A percentile compares a stretch with the other conserved stretches of the same genome.
phyloP scores from a whole-genome alignment of 2,888 invertebrate species.

The Chrysolina oricalcia region DNA sequence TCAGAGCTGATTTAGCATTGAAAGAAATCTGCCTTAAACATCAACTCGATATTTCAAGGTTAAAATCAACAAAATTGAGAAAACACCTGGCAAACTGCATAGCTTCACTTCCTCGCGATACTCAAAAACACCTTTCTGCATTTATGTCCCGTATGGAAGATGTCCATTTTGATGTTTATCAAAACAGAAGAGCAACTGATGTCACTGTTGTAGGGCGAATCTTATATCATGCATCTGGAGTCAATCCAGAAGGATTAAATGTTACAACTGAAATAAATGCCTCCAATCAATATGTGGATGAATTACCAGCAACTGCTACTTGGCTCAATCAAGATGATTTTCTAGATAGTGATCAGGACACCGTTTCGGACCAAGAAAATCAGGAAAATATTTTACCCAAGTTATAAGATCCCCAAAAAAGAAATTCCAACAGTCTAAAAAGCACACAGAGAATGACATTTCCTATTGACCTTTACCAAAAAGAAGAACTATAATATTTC shows the following conservation, averaged over 20 bases:
- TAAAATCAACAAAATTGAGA: conserved; percentile 9
- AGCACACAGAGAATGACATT: neutral
- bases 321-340: conserved; percentile 9
- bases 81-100: conserved; percentile 7
- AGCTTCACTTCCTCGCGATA: conserved; percentile 1
- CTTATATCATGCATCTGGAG: conserved; percentile 7
- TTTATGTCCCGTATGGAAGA: conserved; percentile 2
- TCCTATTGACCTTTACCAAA: conserved; percentile 5
- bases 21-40: neutral
- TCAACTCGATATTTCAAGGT: conserved; percentile 9
- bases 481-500: neutral
- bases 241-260: conserved; percentile 1
- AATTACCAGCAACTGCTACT: conserved; percentile 6
- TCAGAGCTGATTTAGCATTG: conserved; percentile 15
- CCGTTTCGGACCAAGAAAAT: conserved; percentile 5
- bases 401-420: neutral
- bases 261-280: conserved; percentile 7
- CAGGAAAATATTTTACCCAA: neutral
- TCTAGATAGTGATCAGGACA: conserved; percentile 10
- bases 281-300: conserved; percentile 3
- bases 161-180: conserved; percentile 11
- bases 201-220: conserved; percentile 7
- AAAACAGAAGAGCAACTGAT: conserved; percentile 15
- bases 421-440: neutral
- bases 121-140: conserved; percentile 10